These are phyloP conservation scores for Hyles euphorbiae DNA, from an alignment of 1,140 invertebrate genomes.

Conservation along the genomic window DNA sequence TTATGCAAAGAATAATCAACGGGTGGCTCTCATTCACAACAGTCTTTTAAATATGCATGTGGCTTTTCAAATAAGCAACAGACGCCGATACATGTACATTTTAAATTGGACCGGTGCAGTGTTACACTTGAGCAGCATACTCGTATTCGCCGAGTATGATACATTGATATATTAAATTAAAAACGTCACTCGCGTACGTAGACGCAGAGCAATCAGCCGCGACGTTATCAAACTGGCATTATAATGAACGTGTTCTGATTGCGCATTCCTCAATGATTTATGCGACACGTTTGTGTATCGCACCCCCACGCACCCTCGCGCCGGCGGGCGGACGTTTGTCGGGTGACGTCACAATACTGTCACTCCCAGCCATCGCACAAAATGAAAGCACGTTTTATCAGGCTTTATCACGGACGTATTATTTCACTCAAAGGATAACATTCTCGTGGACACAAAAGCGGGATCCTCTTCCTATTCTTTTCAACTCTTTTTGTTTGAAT, in stretches of 20 bases:
- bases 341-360: constrained; percentile 39
- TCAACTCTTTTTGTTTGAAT: not conserved
- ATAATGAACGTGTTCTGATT: not conserved
- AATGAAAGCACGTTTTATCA: constrained; percentile 48
- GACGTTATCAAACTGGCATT: constrained; percentile 1
- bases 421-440: constrained; percentile 39
- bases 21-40: constrained; percentile 23
- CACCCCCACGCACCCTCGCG: constrained; percentile 4
- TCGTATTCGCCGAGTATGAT: too few relatives aligned
- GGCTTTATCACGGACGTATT: constrained; percentile 38
- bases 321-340: constrained; percentile 10
- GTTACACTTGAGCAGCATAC: too few relatives aligned
- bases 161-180: too few relatives aligned
- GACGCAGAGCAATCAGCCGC: not conserved
- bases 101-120: too few relatives aligned
- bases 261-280: constrained; percentile 24
- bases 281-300: constrained; percentile 23
- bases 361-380: constrained; percentile 31
- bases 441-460: constrained; percentile 23
- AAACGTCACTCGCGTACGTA: too few relatives aligned
- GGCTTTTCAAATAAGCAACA: constrained; percentile 13
- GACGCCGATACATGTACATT: not conserved
- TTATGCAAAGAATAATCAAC: constrained; percentile 37
- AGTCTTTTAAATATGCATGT: constrained; percentile 19
- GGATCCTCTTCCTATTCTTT: constrained; percentile 22